phyloP scores from a whole-genome alignment of 2,113 vertebrate species.

The Anhinga anhinga region DNA sequence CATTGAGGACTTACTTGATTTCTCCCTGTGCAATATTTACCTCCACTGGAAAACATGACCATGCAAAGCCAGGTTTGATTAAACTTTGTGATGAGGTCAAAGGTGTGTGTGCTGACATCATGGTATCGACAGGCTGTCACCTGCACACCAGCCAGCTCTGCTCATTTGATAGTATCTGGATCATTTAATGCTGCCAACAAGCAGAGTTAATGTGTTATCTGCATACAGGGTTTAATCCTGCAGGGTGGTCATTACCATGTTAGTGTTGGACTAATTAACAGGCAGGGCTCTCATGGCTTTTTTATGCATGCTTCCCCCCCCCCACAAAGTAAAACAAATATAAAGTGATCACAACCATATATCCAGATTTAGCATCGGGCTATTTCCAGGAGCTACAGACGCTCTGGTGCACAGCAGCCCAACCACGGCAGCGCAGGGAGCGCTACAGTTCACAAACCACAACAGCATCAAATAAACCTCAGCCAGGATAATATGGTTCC shows the following conservation, averaged over 20 bases:
- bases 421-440: not conserved
- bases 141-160: not conserved
- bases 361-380: not conserved
- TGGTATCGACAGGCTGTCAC: not conserved
- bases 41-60: accelerated
- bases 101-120: not conserved
- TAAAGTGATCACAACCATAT: not conserved
- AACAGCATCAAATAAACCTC: not conserved
- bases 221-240: not conserved
- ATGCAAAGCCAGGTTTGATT: not conserved
- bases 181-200: not conserved
- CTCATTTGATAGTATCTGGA: not conserved
- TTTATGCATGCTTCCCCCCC: not conserved
- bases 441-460: not conserved
- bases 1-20: not conserved
- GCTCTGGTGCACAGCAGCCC: accelerated
- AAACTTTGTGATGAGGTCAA: not conserved
- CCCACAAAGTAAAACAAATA: not conserved
- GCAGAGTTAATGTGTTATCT: not conserved
- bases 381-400: not conserved
- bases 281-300: not conserved
- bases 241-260: not conserved
- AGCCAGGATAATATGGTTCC: not conserved
- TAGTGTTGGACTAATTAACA: not conserved
- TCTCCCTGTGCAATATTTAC: not conserved